phyloP scores from a whole-genome alignment of 1,140 invertebrate species.

The Lepidurus couesii region DNA sequence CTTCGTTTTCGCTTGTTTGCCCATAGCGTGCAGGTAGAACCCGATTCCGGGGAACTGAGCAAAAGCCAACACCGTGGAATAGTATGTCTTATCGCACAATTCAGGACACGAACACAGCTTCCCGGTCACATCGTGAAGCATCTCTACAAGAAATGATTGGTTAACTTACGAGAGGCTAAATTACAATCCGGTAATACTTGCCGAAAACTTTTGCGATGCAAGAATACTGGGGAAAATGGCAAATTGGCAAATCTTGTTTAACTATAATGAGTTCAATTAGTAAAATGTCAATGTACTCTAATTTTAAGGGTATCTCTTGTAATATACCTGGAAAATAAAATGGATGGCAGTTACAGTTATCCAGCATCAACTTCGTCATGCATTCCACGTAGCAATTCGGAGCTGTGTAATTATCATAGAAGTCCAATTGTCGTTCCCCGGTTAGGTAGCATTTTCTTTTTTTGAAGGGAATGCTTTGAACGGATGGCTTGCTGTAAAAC shows the following conservation, averaged over 20 bases:
- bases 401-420: constrained; percentile 26
- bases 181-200: not conserved
- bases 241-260: not conserved
- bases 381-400: constrained; percentile 25
- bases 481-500: constrained; percentile 23
- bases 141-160: not conserved
- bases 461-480: not conserved
- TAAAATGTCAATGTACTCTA: not conserved
- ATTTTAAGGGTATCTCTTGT: not conserved
- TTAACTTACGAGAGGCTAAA: no score
- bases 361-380: constrained; percentile 6
- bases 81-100: not conserved
- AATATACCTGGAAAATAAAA: constrained; percentile 26
- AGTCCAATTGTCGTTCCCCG: constrained; percentile 2
- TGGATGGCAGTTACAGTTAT: not conserved
- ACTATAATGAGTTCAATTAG: not conserved
- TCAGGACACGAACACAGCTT: not conserved
- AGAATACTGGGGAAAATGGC: not conserved
- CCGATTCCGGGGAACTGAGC: not conserved
- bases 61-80: not conserved
- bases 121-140: not conserved
- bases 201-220: not conserved
- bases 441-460: constrained; percentile 25
- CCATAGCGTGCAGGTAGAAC: constrained; percentile 5
- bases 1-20: not conserved